Evolutionary conservation across 2,888 invertebrate genomes (phyloP), one percentile per base, ranked within the genome.

Genomic region (Xanthorhoe spadicearia): DNA sequence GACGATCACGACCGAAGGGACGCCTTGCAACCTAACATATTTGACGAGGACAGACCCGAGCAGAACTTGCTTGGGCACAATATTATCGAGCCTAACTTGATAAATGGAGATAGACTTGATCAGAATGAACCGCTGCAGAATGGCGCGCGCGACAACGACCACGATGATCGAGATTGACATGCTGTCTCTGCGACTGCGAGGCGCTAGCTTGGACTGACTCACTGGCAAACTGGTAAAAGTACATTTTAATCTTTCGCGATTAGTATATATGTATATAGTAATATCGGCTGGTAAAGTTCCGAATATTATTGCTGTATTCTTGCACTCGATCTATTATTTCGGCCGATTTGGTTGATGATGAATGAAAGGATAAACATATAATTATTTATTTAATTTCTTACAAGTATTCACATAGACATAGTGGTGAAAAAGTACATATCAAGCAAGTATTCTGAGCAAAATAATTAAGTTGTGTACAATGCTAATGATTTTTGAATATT

Each of bases 321-420:
- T n/a, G n/a, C n/a, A n/a, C n/a, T n/a, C n/a, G n/a, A n/a, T n/a
- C n/a, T 3, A 23, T 23, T 23, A 23, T 23, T 51, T 50, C 32
- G 32, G 3, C 32, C 32, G 17, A 17, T 17, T 28, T n/a, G 15
- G 7, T 49, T 17, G 7, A 32, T 52, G 28, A 28, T 15, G 13
- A 78, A 77, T 78, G 68, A 82, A 82, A 83, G 72, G 49, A 70
- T 63, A 65, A 32, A 35, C 5, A 58, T 76, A 74, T 75, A 75
- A 79, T 77, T 79, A 83, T 69, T 50, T 59, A 51, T 61, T 55
- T 82, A 79, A 77, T 84, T 71, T 76, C 78, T 84, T 80, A 78
- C 74, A 78, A 51, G 75, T 82, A 82, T 75, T 76, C 70, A 64
- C 78, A 75, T 81, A 80, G 77, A 59, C 77, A 48, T 74, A 77